Conservation (phyloP, 2,113 vertebrate species). For the Nothoprocta perdicaria region DNA sequence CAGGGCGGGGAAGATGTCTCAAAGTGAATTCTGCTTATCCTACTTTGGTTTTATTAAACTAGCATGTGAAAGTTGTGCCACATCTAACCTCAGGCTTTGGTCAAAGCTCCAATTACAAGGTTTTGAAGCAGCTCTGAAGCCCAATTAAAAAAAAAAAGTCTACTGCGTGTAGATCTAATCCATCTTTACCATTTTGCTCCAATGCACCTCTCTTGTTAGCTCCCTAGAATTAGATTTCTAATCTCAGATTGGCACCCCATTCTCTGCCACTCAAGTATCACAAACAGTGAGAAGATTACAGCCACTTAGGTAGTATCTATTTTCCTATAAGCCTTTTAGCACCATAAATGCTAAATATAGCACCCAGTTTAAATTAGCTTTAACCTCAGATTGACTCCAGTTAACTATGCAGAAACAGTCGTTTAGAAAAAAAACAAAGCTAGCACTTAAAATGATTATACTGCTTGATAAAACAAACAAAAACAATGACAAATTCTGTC, state of each 20-base stretch:
- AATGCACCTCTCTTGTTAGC: conserved; percentile 50
- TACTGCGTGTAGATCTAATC: not conserved
- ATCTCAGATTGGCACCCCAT: conserved; percentile 63
- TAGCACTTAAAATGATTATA: not conserved
- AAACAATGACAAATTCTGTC: not conserved
- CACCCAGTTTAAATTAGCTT: conserved; percentile 37
- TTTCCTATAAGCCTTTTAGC: conserved; percentile 67
- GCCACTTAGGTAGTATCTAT: conserved; percentile 63
- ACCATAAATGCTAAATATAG: conserved; percentile 63
- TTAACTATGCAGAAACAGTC: not conserved
- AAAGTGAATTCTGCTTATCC: not conserved
- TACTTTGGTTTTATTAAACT: conserved; percentile 21
- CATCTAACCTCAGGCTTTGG: not conserved
- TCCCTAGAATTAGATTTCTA: conserved; percentile 71
- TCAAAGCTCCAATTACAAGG: not conserved
- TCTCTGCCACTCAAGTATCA: conserved; percentile 51
- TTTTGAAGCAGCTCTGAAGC: not conserved
- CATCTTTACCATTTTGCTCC: conserved; percentile 35
- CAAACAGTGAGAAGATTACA: conserved; percentile 68
- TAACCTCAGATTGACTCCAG: conserved; percentile 21
- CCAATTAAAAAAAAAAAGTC: conserved; percentile 3
- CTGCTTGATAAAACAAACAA: not conserved
- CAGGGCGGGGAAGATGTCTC: not conserved
- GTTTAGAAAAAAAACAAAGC: not conserved
- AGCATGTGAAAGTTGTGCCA: not conserved